Evolutionary conservation across 1,140 invertebrate species (phyloP).

Genomic region (Zaprionus davidi): DNA sequence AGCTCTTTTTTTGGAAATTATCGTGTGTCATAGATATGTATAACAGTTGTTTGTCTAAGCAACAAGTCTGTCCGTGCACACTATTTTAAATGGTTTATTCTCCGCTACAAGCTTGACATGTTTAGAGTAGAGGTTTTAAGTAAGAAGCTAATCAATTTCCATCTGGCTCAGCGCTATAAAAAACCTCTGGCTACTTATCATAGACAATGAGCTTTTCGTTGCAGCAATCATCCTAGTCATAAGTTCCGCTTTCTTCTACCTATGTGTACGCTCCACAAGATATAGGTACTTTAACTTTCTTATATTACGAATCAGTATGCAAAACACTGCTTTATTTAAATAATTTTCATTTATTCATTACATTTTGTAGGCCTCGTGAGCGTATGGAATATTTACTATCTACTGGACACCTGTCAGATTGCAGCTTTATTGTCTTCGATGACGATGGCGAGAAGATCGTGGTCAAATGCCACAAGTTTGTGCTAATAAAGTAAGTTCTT

Average conservation of each 20-base stretch:
- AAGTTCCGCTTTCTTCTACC: neutral
- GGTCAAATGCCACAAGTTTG: constrained; percentile 49
- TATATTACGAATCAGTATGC: neutral
- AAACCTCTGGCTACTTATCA: neutral
- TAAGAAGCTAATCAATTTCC: neutral
- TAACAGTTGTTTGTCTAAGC: neutral
- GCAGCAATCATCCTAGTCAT: neutral
- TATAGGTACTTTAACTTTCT: neutral
- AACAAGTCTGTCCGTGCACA: neutral
- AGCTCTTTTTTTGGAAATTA: neutral
- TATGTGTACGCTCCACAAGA: neutral
- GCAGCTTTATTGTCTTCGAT: constrained; percentile 43
- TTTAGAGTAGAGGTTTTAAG: neutral
- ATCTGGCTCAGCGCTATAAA: neutral
- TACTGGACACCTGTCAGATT: constrained; percentile 50
- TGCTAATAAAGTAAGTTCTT: constrained; percentile 38
- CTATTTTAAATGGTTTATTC: neutral
- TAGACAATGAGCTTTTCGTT: neutral
- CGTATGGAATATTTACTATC: constrained; percentile 49
- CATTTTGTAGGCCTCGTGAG: constrained; percentile 20
- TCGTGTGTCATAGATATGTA: neutral
- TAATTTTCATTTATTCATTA: neutral
- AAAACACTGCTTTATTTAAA: neutral
- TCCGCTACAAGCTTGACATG: neutral
- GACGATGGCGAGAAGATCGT: constrained; percentile 30